Evolutionary conservation across 2,797 vertebrate species (phyloP).

Genomic region (Sebastiscus albofasciatus): DNA sequence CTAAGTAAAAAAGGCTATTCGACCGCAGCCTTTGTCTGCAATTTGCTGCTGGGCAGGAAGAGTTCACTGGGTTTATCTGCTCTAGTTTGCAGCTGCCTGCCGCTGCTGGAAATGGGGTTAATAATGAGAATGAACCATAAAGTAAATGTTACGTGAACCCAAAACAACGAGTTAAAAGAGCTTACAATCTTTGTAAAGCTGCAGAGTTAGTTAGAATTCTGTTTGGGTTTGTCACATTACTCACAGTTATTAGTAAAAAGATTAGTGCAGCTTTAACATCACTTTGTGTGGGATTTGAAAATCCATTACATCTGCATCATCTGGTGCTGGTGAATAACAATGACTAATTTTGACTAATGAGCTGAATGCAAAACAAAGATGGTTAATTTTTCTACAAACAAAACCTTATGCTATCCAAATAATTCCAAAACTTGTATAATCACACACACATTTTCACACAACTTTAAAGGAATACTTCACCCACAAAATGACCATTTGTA

Average conservation of each 20-base stretch:
- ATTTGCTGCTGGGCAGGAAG: no score
- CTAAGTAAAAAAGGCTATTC: not conserved
- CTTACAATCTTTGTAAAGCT: not conserved
- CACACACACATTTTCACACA: not conserved
- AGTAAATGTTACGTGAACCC: not conserved
- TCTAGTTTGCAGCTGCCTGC: not conserved
- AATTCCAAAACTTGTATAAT: not conserved
- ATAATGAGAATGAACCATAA: not conserved
- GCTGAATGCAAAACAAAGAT: not conserved
- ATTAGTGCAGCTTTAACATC: not conserved
- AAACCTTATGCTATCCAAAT: not conserved
- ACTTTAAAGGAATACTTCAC: not conserved
- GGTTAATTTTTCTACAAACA: not conserved
- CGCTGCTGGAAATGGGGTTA: not conserved
- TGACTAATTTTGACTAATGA: not conserved
- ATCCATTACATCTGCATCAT: not conserved
- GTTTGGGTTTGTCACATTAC: not conserved
- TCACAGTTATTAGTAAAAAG: not conserved
- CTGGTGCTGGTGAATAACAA: not conserved
- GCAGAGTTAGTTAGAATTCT: not conserved
- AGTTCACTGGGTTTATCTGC: not conserved
- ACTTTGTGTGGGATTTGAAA: not conserved
- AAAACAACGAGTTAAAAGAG: not conserved
- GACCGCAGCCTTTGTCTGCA: not conserved
- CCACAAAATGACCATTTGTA: not conserved